A percentile compares a stretch with the other conserved stretches of the same genome.
These are phyloP conservation scores for Thermophis baileyi DNA, from an alignment of 2,113 vertebrate genomes.

Conservation along the genomic window DNA sequence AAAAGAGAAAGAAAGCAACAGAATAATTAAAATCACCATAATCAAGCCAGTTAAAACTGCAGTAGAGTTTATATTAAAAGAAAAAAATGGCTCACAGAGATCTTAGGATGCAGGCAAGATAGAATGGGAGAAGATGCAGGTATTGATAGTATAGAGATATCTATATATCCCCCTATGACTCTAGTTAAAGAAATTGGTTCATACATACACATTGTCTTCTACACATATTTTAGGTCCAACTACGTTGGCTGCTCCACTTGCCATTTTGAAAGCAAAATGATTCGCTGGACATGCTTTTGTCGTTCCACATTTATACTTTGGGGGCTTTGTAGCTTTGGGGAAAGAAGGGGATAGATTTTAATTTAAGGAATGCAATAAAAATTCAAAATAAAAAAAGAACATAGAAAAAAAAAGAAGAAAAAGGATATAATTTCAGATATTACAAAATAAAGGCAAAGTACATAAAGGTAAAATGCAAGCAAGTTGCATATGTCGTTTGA, in stretches of 20 bases:
- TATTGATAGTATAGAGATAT: background rate
- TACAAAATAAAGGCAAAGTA: background rate
- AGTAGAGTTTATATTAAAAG: background rate
- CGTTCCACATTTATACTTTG: conserved; percentile 83
- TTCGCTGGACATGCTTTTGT: conserved; percentile 85
- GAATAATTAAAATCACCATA: background rate
- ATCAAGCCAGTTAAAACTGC: background rate
- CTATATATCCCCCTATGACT: background rate
- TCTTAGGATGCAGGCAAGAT: background rate
- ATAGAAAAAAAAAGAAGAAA: background rate
- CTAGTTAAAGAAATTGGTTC: conserved; percentile 2
- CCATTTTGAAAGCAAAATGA: conserved; percentile 93
- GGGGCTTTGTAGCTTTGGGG: conserved; percentile 74
- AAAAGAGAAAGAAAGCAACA: background rate
- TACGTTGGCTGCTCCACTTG: conserved; percentile 93
- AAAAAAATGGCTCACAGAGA: background rate
- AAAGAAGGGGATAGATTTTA: conserved; percentile 39
- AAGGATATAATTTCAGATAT: background rate
- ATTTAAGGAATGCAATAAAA: conserved; percentile 17
- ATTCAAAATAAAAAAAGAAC: background rate
- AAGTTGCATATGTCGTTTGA: background rate
- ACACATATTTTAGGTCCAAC: conserved; percentile 94
- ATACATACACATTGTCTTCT: conserved; percentile 89
- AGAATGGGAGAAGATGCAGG: background rate
- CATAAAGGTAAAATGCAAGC: background rate